Percentiles rank a stretch among this genome's conserved stretches.
These are phyloP conservation scores for Aythya baeri DNA, from an alignment of 2,113 vertebrate species.

Conservation along the genomic window DNA sequence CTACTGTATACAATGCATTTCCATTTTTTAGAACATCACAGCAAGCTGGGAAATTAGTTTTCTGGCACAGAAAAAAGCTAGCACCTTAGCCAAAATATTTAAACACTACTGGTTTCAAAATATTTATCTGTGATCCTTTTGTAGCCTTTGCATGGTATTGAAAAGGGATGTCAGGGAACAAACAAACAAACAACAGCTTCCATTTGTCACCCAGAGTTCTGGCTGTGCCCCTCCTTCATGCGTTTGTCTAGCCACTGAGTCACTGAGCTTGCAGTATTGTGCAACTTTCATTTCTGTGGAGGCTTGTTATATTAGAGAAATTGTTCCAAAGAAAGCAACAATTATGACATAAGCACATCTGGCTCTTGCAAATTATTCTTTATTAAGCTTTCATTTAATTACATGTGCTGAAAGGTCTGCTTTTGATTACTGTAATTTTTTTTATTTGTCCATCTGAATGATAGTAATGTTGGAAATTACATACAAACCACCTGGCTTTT, in stretches of 20 bases:
- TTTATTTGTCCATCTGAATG: constrained; percentile 86
- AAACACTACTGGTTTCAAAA: neutral
- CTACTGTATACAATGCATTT: neutral
- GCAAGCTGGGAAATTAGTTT: neutral
- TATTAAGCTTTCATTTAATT: constrained; percentile 89
- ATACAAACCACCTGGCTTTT: constrained; percentile 80
- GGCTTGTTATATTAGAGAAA: constrained; percentile 82
- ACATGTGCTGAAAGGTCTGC: constrained; percentile 84
- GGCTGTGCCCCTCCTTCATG: constrained; percentile 8
- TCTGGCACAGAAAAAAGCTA: neutral
- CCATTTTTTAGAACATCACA: neutral
- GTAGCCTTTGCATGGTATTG: neutral
- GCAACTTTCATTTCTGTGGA: constrained; percentile 85
- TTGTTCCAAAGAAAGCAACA: constrained; percentile 88
- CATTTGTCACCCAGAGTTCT: constrained; percentile 43
- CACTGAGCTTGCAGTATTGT: constrained; percentile 78
- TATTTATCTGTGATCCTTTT: neutral
- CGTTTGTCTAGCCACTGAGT: constrained; percentile 74
- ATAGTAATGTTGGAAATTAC: constrained; percentile 80
- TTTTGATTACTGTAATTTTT: constrained; percentile 84
- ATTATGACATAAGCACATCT: constrained; percentile 87
- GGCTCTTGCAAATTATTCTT: constrained; percentile 86
- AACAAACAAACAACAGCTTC: neutral
- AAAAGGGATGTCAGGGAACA: neutral
- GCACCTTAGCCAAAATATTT: neutral